A percentile compares a stretch with the other conserved stretches of the same genome.
These are phyloP conservation scores for Helicoverpa armigera DNA, from an alignment of 1,140 invertebrate genomes.

Conservation along the genomic window DNA sequence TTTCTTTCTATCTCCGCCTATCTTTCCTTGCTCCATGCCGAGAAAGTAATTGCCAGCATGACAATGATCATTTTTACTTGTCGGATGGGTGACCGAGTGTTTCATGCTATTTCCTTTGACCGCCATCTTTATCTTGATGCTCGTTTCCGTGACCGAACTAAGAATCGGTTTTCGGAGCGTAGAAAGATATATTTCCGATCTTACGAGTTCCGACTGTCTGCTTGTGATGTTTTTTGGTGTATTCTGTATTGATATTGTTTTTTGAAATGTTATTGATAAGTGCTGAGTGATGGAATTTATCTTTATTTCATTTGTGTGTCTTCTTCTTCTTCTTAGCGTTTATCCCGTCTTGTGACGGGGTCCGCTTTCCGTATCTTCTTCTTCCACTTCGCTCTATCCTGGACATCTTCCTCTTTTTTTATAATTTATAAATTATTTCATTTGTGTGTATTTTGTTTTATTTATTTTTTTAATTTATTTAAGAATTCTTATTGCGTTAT, in stretches of 20 bases:
- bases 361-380: no score
- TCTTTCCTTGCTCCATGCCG: no score
- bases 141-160: slow-evolving; percentile 5
- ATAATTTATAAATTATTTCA: no score
- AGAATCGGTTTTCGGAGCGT: neutral
- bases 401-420: no score
- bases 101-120: slow-evolving; percentile 4
- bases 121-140: slow-evolving; percentile 11
- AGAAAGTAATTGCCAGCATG: slow-evolving; percentile 21
- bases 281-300: neutral
- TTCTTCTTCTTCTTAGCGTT: no score
- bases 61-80: slow-evolving; percentile 41
- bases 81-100: neutral
- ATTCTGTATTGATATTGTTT: slow-evolving; percentile 19
- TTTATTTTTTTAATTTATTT: no score
- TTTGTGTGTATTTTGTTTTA: neutral
- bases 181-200: neutral
- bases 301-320: neutral
- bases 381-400: no score
- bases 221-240: neutral
- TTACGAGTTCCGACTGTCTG: neutral
- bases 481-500: no score
- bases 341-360: no score
- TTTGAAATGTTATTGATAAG: neutral
- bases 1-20: no score